A percentile compares a stretch with the other conserved stretches of the same genome.
Conservation (phyloP, 30 jellyfish, hydroid and myxozoan genomes). For the Aurelia aurita region DNA sequence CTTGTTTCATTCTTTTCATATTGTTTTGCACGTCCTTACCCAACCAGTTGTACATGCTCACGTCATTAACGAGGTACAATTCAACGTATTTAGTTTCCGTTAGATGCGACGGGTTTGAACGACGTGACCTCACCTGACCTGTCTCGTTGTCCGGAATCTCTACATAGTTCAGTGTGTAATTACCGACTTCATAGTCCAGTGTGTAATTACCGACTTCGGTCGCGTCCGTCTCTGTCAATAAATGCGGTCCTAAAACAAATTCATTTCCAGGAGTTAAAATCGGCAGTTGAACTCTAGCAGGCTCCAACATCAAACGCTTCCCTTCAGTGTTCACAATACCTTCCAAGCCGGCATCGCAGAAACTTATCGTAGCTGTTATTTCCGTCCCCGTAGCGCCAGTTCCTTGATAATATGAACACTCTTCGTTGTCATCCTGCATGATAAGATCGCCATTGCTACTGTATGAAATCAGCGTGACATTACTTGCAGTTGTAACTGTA, state of each 20-base stretch:
- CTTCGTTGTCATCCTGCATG: conserved; percentile 27
- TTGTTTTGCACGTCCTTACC: conserved; percentile 46
- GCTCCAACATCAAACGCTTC: conserved; percentile 12
- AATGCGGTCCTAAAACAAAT: conserved; percentile 53
- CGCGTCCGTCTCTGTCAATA: conserved; percentile 14
- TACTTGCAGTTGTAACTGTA: conserved; percentile 19
- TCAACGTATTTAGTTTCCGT: conserved; percentile 78
- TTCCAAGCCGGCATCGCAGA: conserved; percentile 46
- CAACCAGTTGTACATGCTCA: conserved; percentile 49
- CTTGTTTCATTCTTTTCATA: conserved; percentile 64
- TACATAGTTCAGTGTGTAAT: conserved; percentile 13
- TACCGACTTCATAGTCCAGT: not conserved
- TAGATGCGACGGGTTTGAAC: conserved; percentile 22
- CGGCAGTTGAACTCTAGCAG: not conserved
- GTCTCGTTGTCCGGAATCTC: not conserved
- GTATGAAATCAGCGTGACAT: conserved; percentile 44
- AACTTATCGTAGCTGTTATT: conserved; percentile 35
- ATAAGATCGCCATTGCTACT: conserved; percentile 27
- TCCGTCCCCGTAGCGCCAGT: conserved; percentile 3
- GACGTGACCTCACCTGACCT: not conserved
- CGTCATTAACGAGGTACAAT: conserved; percentile 80
- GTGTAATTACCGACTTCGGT: not conserved
- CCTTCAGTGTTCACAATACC: conserved; percentile 36
- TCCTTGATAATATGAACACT: conserved; percentile 60
- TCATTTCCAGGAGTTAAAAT: not conserved